Base-by-base conservation (phyloP, 2,113 vertebrate genomes). In the Datnioides undecimradiatus region DNA sequence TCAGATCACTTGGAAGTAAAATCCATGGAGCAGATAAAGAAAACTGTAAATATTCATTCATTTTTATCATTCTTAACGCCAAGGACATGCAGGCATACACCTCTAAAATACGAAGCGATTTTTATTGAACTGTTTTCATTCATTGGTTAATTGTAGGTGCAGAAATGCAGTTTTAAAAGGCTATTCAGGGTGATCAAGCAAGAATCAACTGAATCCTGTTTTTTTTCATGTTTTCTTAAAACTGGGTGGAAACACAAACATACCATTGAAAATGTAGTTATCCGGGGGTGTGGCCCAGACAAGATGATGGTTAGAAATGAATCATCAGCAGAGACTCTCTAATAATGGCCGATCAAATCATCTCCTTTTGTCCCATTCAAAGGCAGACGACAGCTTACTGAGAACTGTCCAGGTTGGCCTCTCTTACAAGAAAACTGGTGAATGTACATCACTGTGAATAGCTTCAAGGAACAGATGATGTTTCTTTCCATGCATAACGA, bases 41-140 rank as follows among this genome's bases (percentile, higher is more conserved):
- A 75, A 52, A 48, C 4, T 54, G 14, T 76, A 69, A 84, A 87
- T 51, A 60, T 70, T 73, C 25, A 54, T 72, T 62, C 12, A 21
- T 66, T 54, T 40, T 60, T 25, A 43, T 13, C 6, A 41, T 40
- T 69, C 40, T 36, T 68, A 23, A 68, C 65, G 27, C 33, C 25
- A 59, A 36, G 6, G 14, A 49, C 38, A 41, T 52, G 25, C 55
- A 33, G 29, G 27, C n/a, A 34, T 8, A 68, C 43, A n/a, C 34
- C 36, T 41, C 27, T 58, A 8, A n/a, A 64, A 10, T 21, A 3
- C 12, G 31, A 46, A 8, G 8, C 2, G 3, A 36, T 38, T 65
- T 43, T 27, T 40, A 46, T 41, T 43, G 3, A 41, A 13, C 21
- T 23, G n/a, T 49, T 65, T 29, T 49, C 1, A 14, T 31, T 41